Conservation (phyloP, 2,113 vertebrate species). For the Chroicocephalus ridibundus region DNA sequence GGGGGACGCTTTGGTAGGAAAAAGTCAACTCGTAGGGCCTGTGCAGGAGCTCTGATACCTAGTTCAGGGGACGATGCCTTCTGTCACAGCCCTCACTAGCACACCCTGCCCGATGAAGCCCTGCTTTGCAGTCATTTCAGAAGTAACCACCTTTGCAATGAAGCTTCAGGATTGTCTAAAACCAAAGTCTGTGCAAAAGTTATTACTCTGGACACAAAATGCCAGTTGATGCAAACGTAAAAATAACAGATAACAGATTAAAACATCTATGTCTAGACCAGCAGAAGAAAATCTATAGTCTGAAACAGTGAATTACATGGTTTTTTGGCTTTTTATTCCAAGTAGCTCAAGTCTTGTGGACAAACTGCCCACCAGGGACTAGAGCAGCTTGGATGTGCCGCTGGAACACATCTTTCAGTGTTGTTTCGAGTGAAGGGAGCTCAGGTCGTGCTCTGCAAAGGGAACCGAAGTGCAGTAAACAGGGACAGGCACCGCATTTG, state of each 20-base stretch:
- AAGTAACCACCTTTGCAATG: neutral
- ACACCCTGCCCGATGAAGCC: neutral
- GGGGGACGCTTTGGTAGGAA: neutral
- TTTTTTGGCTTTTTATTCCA: neutral
- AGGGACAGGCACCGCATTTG: neutral
- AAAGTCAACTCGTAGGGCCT: neutral
- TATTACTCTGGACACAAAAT: neutral
- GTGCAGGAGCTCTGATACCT: neutral
- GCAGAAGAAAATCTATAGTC: neutral
- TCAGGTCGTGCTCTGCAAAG: neutral
- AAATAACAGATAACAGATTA: neutral
- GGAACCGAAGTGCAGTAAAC: neutral
- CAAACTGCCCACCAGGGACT: neutral
- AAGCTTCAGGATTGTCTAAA: neutral
- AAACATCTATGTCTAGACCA: neutral
- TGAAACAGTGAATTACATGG: neutral
- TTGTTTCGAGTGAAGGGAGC: neutral
- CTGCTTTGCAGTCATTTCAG: neutral
- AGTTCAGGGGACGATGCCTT: neutral
- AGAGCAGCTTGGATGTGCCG: neutral
- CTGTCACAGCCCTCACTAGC: neutral
- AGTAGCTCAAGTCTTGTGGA: neutral
- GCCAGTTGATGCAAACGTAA: neutral
- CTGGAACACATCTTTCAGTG: neutral
- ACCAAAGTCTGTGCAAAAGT: neutral